Percentiles rank a stretch among this genome's conserved stretches.
phyloP scores from a whole-genome alignment of 2,888 invertebrate species.

The Sinelater perroti region DNA sequence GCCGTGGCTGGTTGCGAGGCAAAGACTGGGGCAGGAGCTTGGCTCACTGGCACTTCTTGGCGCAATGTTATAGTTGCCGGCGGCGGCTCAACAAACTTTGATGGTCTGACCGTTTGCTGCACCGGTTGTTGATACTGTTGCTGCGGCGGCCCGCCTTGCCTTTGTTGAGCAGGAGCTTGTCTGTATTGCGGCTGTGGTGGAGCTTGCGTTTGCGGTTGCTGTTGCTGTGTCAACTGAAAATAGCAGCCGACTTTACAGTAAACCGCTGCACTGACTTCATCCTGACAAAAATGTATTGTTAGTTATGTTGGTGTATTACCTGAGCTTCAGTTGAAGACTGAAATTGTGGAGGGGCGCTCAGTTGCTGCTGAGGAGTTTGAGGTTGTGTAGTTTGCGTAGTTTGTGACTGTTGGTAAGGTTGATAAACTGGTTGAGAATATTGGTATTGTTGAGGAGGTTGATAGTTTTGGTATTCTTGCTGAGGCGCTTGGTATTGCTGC shows the following conservation, averaged over 20 bases:
- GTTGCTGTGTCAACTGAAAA: conserved; percentile 19
- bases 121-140: conserved; percentile 44
- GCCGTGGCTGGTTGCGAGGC: conserved; percentile 83
- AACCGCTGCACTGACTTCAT: no score
- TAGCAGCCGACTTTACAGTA: background rate
- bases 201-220: conserved; percentile 18
- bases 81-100: conserved; percentile 65
- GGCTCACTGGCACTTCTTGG: conserved; percentile 77
- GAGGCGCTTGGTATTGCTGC: conserved; percentile 41
- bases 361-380: conserved; percentile 41
- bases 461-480: conserved; percentile 43
- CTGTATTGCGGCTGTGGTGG: conserved; percentile 13
- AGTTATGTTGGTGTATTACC: conserved; percentile 18
- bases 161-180: conserved; percentile 12
- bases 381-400: conserved; percentile 40
- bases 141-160: conserved; percentile 32
- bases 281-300: background rate
- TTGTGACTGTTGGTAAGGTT: conserved; percentile 17
- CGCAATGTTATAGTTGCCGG: conserved; percentile 77
- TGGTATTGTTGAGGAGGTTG: conserved; percentile 43
- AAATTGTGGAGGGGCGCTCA: conserved; percentile 39
- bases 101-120: background rate
- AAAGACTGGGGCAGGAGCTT: conserved; percentile 78
- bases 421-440: conserved; percentile 31
- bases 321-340: conserved; percentile 18